A percentile compares a stretch with the other conserved stretches of the same genome.
These are phyloP conservation scores for Lasioglossum vierecki DNA, from an alignment of 2,888 invertebrate genomes.

Conservation along the genomic window DNA sequence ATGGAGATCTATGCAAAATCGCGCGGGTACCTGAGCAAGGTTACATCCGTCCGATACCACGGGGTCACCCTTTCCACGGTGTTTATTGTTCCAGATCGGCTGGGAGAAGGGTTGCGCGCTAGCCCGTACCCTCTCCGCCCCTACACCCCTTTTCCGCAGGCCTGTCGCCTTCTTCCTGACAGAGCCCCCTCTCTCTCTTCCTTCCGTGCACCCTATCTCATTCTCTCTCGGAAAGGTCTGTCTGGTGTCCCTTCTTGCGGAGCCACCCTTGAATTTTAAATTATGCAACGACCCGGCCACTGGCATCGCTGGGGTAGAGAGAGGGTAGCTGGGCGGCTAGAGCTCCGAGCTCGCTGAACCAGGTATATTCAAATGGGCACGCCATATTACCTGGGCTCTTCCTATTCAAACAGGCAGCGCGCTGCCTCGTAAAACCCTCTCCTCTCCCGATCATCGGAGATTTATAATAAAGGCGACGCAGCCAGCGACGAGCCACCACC, in stretches of 20 bases:
- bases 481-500: slow-evolving; percentile 77
- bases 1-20: slow-evolving; percentile 84
- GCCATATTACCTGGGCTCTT: slow-evolving; percentile 83
- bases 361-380: slow-evolving; percentile 83
- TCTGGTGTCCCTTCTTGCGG: background rate
- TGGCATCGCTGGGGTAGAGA: slow-evolving; percentile 29
- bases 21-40: slow-evolving; percentile 81
- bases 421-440: slow-evolving; percentile 64
- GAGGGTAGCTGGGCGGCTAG: slow-evolving; percentile 15
- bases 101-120: slow-evolving; percentile 76
- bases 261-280: slow-evolving; percentile 82
- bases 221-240: background rate
- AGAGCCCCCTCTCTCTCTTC: slow-evolving; percentile 12
- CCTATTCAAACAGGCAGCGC: slow-evolving; percentile 81
- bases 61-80: slow-evolving; percentile 70
- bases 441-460: slow-evolving; percentile 80
- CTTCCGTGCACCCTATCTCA: background rate
- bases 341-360: slow-evolving; percentile 58
- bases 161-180: slow-evolving; percentile 45
- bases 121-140: slow-evolving; percentile 60
- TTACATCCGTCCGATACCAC: slow-evolving; percentile 74
- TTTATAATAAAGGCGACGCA: slow-evolving; percentile 81
- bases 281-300: slow-evolving; percentile 80
- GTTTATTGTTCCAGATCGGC: slow-evolving; percentile 81
- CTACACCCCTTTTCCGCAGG: slow-evolving; percentile 44